A percentile compares a stretch with the other conserved stretches of the same genome.
These are phyloP conservation scores for Cichlasoma orientale DNA, from an alignment of 2,797 vertebrate species.

Conservation along the genomic window DNA sequence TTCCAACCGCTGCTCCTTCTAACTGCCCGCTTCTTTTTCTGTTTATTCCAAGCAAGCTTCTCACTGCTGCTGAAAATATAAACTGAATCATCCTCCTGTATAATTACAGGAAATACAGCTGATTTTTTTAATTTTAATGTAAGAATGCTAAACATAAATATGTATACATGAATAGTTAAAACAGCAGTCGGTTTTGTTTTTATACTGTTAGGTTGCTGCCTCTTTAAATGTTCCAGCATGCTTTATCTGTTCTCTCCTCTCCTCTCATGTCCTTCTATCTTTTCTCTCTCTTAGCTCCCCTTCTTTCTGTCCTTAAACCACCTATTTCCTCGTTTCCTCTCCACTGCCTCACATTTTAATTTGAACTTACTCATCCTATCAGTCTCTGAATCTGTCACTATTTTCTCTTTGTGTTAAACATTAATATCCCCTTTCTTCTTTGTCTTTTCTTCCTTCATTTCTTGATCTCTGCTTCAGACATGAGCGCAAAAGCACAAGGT, in stretches of 20 bases:
- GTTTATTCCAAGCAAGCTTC: conserved; percentile 24
- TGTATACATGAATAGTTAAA: conserved; percentile 13
- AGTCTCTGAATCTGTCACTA: conserved; percentile 37
- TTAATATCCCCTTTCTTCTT: conserved; percentile 37
- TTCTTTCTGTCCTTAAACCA: conserved; percentile 48
- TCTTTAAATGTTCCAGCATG: conserved; percentile 20
- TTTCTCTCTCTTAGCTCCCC: conserved; percentile 26
- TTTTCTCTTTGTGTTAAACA: conserved; percentile 55
- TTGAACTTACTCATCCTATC: conserved; percentile 34
- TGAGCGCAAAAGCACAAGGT: conserved; percentile 23
- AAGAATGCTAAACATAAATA: not conserved
- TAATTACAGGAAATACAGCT: conserved; percentile 15
- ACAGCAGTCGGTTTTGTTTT: not conserved
- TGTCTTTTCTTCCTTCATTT: conserved; percentile 18
- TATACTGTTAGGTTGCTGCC: not conserved
- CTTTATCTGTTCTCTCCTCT: conserved; percentile 19
- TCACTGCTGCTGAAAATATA: conserved; percentile 17
- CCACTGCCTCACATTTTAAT: conserved; percentile 20
- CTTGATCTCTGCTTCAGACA: conserved; percentile 19
- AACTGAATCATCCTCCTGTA: conserved; percentile 19
- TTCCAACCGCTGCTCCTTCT: not conserved
- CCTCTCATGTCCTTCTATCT: conserved; percentile 1
- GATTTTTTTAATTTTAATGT: conserved; percentile 21
- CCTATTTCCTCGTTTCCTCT: conserved; percentile 26
- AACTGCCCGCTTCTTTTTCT: conserved; percentile 23